Evolutionary conservation across 2,113 vertebrate genomes (phyloP).

Genomic region (Hippocampus mohnikei): DNA sequence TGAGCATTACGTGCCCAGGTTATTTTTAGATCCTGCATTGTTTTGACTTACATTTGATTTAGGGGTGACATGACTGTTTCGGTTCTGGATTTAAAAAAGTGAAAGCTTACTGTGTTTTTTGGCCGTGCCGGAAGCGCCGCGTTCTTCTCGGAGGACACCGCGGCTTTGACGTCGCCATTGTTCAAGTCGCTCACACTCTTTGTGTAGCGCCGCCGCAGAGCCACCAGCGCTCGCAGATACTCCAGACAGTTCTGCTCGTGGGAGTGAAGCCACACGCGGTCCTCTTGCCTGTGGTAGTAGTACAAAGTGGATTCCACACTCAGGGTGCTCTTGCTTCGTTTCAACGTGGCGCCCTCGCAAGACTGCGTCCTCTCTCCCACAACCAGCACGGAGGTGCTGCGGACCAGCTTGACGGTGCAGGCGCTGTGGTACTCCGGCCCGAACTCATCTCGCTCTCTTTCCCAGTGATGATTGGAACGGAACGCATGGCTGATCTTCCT

Average conservation of each 20-base stretch:
- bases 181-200: constrained; percentile 79
- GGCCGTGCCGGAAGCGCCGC: constrained; percentile 57
- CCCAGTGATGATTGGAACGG: constrained; percentile 70
- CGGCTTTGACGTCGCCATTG: constrained; percentile 42
- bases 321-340: constrained; percentile 82
- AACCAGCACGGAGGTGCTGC: constrained; percentile 90
- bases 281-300: constrained; percentile 81
- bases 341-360: constrained; percentile 70
- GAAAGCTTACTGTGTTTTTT: background rate
- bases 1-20: too few relatives aligned
- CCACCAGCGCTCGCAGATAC: constrained; percentile 89
- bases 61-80: background rate
- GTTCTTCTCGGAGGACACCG: constrained; percentile 65
- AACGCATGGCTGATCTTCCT: constrained; percentile 79
- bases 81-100: background rate
- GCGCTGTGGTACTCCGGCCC: constrained; percentile 64
- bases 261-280: constrained; percentile 83
- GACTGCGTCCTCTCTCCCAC: constrained; percentile 74
- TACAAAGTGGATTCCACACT: constrained; percentile 76
- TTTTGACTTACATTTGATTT: too few relatives aligned
- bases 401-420: constrained; percentile 80
- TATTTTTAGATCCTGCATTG: too few relatives aligned
- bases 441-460: constrained; percentile 45
- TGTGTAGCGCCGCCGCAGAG: constrained; percentile 84
- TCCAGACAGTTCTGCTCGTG: constrained; percentile 90